Percentiles rank a stretch among this genome's conserved stretches.
These are phyloP conservation scores for Heteropelma amictum DNA, from an alignment of 2,888 invertebrate species.

Conservation along the genomic window DNA sequence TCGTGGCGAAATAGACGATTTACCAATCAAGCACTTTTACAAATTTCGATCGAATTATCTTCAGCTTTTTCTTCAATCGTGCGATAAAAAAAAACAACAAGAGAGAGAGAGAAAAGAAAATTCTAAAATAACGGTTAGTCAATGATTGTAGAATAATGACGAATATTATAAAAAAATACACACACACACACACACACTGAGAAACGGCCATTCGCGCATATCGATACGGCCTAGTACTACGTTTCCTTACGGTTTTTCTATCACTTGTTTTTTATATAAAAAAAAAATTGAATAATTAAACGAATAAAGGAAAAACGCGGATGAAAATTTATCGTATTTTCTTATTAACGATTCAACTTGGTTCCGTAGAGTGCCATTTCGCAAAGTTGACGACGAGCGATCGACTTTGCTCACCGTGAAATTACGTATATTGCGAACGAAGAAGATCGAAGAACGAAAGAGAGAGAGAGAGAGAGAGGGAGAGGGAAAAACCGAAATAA, in stretches of 20 bases:
- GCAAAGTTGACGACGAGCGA: constrained; percentile 53
- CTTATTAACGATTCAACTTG: constrained; percentile 65
- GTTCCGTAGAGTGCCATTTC: constrained; percentile 72
- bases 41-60: constrained; percentile 20
- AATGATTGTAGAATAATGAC: background rate
- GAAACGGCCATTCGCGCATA: constrained; percentile 51
- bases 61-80: constrained; percentile 30
- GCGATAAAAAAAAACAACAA: too few relatives aligned
- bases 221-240: constrained; percentile 55
- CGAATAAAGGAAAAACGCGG: constrained; percentile 56
- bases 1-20: background rate
- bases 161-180: constrained; percentile 11
- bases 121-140: constrained; percentile 44
- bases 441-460: constrained; percentile 34
- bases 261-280: constrained; percentile 57
- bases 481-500: background rate
- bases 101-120: constrained; percentile 27
- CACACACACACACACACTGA: constrained; percentile 8
- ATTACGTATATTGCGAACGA: constrained; percentile 38
- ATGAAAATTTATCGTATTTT: constrained; percentile 65
- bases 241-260: constrained; percentile 57
- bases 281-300: constrained; percentile 35
- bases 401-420: constrained; percentile 61
- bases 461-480: constrained; percentile 38
- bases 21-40: constrained; percentile 6